phyloP scores from a whole-genome alignment of 2,888 invertebrate genomes.

The Neuroscelio doddi region DNA sequence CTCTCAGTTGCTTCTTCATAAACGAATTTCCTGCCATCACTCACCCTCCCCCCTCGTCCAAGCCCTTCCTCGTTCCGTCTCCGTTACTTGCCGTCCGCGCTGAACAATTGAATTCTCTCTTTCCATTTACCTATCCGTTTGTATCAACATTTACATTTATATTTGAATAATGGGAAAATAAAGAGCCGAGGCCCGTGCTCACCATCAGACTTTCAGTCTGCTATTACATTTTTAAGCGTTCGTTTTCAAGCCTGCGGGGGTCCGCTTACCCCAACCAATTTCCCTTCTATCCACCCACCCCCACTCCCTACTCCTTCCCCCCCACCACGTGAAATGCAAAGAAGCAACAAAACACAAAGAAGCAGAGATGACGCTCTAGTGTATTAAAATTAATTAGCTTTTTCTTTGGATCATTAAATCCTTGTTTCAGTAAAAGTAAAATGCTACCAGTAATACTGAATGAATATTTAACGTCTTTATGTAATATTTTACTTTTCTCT shows the following conservation, averaged over 20 bases:
- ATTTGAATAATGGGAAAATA: conserved; percentile 73
- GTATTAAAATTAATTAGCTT: background rate
- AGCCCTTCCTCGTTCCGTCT: conserved; percentile 41
- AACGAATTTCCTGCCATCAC: conserved; percentile 68
- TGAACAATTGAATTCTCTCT: conserved; percentile 72
- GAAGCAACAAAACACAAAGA: background rate
- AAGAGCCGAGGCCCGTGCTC: conserved; percentile 61
- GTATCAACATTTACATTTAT: conserved; percentile 73
- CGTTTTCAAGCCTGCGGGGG: conserved; percentile 67
- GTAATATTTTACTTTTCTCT: too few relatives aligned
- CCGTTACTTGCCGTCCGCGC: conserved; percentile 53
- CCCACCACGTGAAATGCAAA: background rate
- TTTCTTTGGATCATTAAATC: too few relatives aligned
- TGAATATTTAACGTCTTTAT: too few relatives aligned
- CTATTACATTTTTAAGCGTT: conserved; percentile 69
- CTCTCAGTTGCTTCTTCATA: conserved; percentile 69
- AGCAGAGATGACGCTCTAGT: background rate
- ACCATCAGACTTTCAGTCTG: conserved; percentile 50
- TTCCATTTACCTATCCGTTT: conserved; percentile 72
- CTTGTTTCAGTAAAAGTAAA: too few relatives aligned
- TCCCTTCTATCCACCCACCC: conserved; percentile 36
- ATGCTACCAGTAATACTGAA: too few relatives aligned
- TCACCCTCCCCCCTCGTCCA: conserved; percentile 29
- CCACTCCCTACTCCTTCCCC: conserved; percentile 4
- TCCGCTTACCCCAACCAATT: conserved; percentile 44